Evolutionary conservation across 2,797 vertebrate species (phyloP).

Genomic region (Sylvilagus floridanus): DNA sequence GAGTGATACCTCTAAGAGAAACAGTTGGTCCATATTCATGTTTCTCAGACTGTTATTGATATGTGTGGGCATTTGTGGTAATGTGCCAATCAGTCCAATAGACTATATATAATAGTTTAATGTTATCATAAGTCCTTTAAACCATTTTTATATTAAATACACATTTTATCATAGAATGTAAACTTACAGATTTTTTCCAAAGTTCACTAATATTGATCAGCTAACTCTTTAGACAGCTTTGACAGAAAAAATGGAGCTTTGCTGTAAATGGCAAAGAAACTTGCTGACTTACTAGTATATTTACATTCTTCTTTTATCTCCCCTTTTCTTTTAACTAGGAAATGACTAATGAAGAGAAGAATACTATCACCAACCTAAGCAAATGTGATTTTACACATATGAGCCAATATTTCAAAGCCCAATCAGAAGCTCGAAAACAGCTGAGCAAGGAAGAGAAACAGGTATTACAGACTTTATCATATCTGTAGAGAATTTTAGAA

Average conservation of each 20-base stretch:
- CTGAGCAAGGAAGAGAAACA: slow-evolving; percentile 97
- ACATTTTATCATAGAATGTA: neutral
- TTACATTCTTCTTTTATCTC: slow-evolving; percentile 34
- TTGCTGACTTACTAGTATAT: neutral
- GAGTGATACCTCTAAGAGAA: slow-evolving; percentile 49
- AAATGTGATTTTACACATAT: slow-evolving; percentile 97
- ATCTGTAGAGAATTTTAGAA: neutral
- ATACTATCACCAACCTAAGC: slow-evolving; percentile 93
- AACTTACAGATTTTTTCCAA: neutral
- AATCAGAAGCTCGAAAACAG: slow-evolving; percentile 96
- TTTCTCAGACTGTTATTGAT: neutral
- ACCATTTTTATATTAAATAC: slow-evolving; percentile 24
- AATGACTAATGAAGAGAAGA: slow-evolving; percentile 97
- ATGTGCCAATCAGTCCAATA: neutral
- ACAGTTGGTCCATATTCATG: neutral
- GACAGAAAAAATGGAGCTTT: slow-evolving; percentile 47
- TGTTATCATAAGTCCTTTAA: slow-evolving; percentile 24
- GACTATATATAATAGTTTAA: neutral
- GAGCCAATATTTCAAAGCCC: slow-evolving; percentile 97
- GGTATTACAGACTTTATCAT: slow-evolving; percentile 87
- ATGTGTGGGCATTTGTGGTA: neutral
- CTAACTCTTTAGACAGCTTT: neutral
- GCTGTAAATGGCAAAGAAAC: slow-evolving; percentile 35
- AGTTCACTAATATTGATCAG: neutral
- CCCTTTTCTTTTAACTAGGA: slow-evolving; percentile 89